Conservation (phyloP, 2,888 invertebrate species). For the Epinotia demarniana region DNA sequence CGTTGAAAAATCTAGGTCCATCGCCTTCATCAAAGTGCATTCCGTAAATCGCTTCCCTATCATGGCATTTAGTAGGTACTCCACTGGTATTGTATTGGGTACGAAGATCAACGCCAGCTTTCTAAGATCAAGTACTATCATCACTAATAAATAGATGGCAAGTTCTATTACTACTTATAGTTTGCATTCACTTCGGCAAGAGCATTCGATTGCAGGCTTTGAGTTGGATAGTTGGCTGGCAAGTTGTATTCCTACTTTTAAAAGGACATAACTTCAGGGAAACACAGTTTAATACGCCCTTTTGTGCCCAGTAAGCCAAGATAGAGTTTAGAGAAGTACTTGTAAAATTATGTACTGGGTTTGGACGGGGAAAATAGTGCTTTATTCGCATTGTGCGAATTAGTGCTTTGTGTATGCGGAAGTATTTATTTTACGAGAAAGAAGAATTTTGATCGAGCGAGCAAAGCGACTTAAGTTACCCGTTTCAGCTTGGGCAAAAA, state of each 20-base stretch:
- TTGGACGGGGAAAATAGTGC: background rate
- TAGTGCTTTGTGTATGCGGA: background rate
- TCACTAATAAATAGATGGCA: slow-evolving; percentile 9
- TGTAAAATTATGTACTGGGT: background rate
- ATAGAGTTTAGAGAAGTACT: background rate
- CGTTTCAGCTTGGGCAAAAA: too few species aligned
- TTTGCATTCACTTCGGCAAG: slow-evolving; percentile 17
- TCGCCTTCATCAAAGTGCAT: too few species aligned
- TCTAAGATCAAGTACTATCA: slow-evolving; percentile 7
- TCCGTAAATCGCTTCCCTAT: too few species aligned
- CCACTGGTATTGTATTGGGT: background rate
- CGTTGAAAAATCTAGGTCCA: too few species aligned
- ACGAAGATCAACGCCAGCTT: background rate
- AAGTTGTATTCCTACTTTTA: background rate
- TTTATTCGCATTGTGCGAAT: too few species aligned
- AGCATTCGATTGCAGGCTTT: slow-evolving; percentile 33
- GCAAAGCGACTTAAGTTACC: too few species aligned
- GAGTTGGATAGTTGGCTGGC: slow-evolving; percentile 30
- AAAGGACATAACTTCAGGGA: background rate
- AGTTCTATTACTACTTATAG: slow-evolving; percentile 1
- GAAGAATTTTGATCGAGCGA: too few species aligned
- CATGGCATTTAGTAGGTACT: too few species aligned
- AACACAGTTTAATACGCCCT: background rate
- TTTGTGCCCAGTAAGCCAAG: background rate
- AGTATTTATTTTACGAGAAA: background rate